phyloP scores from a whole-genome alignment of 2,113 vertebrate genomes.

The Bos javanicus region DNA sequence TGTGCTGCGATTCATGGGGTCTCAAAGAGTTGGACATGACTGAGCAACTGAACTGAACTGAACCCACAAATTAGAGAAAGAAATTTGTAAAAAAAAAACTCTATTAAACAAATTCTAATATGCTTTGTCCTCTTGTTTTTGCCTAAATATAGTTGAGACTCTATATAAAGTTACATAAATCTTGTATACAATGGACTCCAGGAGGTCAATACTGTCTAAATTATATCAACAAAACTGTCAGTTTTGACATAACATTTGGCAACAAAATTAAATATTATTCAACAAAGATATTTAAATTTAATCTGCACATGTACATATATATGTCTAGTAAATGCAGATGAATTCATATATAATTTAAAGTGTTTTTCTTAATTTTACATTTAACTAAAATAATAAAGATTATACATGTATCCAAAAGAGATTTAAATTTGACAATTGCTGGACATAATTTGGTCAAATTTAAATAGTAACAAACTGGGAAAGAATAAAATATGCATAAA shows the following conservation, averaged over 20 bases:
- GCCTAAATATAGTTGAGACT: slow-evolving; percentile 9
- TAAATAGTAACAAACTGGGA: slow-evolving; percentile 56
- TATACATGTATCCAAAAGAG: slow-evolving; percentile 57
- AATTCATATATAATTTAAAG: slow-evolving; percentile 57
- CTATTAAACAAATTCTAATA: not conserved
- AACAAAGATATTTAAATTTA: slow-evolving; percentile 48
- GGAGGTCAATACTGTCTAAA: slow-evolving; percentile 55
- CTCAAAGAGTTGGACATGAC: too few relatives aligned
- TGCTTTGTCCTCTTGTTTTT: not conserved
- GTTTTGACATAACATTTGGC: slow-evolving; percentile 49
- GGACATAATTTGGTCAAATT: slow-evolving; percentile 43
- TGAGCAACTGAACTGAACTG: too few relatives aligned
- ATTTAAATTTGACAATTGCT: slow-evolving; percentile 52
- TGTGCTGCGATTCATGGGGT: too few relatives aligned
- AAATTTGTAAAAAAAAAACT: not conserved
- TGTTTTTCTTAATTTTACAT: slow-evolving; percentile 60
- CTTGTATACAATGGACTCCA: slow-evolving; percentile 43
- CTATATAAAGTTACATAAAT: slow-evolving; percentile 13
- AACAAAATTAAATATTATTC: slow-evolving; percentile 61
- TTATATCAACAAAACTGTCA: slow-evolving; percentile 44
- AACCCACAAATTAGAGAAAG: not conserved
- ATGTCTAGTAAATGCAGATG: slow-evolving; percentile 50
- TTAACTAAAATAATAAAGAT: slow-evolving; percentile 62
- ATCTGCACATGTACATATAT: slow-evolving; percentile 46
- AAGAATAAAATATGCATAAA: slow-evolving; percentile 67